Evolutionary conservation across 2,888 invertebrate species (phyloP), one percentile per base, ranked within the genome.

Genomic region (Chrysolina haemoptera): DNA sequence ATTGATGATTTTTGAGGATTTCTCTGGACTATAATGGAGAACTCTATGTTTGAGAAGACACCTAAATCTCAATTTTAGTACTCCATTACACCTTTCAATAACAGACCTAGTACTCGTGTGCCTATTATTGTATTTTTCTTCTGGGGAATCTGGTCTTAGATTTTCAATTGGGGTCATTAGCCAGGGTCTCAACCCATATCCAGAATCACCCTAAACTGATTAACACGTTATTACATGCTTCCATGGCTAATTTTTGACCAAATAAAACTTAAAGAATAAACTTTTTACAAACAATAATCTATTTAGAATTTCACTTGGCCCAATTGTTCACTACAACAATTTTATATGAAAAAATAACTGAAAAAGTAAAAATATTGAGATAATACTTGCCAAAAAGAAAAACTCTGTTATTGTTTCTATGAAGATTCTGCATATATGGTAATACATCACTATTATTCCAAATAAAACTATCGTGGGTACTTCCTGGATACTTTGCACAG

Each of bases 21-120:
- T 67, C 41, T 40, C 69, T 18, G 80, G 79, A 11, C 35, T 35
- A 35, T 35, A 35, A 35, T 35, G 35, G 4, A 35, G 35, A 8
- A 8, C 8, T 8, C 35, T 22, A 62, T 82, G 77, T 59, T 78
- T 80, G 20, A 76, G 68, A 12, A 80, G 62, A 64, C 80, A 81
- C 35, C 77, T 41, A 75, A 79, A 81, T 16, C 80, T 59, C 63
- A 63, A 74, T 69, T 80, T 81, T 6, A 81, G 64, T 18, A 80
- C 69, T 20, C 79, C 78, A 64, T 78, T 81, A n/a, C 77, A 76
- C n/a, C 81, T 48, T 66, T 73, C 73, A 18, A 74, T 70, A 46
- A 66, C 48, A 22, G 55, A 66, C 22, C 74, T 66, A 46, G 43
- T 70, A 10, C 46, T 64, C 8, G 27, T 73, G 10, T 53, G 64